A percentile compares a stretch with the other conserved stretches of the same genome.
These are phyloP conservation scores for Drosophila asahinai DNA, from an alignment of 1,140 invertebrate genomes.

Conservation along the genomic window DNA sequence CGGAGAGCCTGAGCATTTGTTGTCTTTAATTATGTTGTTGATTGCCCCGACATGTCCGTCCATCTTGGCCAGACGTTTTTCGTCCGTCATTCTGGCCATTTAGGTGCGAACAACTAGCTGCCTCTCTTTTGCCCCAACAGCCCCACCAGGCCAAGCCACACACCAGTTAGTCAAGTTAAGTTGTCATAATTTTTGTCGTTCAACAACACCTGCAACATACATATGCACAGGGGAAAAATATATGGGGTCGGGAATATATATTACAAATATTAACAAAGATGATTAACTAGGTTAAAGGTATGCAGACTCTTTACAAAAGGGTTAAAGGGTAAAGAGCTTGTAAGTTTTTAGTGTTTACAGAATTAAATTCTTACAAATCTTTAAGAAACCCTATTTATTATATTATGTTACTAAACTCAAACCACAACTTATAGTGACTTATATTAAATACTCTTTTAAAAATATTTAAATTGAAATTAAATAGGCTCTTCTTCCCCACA, in stretches of 20 bases:
- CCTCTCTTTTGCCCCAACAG: constrained; percentile 17
- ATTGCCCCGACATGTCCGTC: constrained; percentile 53
- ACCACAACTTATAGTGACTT: no score
- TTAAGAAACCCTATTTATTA: no score
- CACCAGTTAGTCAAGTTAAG: constrained; percentile 82
- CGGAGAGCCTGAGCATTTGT: constrained; percentile 72
- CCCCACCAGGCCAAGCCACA: constrained; percentile 20
- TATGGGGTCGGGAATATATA: neutral
- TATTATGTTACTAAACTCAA: no score
- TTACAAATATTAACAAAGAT: neutral
- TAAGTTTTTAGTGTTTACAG: no score
- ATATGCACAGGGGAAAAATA: constrained; percentile 3
- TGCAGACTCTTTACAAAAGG: neutral
- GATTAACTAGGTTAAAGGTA: no score
- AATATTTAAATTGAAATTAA: neutral
- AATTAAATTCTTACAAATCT: no score
- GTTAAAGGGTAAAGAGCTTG: neutral
- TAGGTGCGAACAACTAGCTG: constrained; percentile 58
- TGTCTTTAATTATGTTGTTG: constrained; percentile 83
- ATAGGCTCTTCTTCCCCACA: neutral
- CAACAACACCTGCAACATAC: constrained; percentile 52
- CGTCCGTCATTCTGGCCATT: constrained; percentile 61
- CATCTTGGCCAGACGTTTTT: constrained; percentile 25
- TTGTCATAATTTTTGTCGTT: constrained; percentile 83
- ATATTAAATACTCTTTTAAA: neutral